Base-by-base conservation (phyloP, 2,113 vertebrate genomes). In the Larimichthys polyactis region DNA sequence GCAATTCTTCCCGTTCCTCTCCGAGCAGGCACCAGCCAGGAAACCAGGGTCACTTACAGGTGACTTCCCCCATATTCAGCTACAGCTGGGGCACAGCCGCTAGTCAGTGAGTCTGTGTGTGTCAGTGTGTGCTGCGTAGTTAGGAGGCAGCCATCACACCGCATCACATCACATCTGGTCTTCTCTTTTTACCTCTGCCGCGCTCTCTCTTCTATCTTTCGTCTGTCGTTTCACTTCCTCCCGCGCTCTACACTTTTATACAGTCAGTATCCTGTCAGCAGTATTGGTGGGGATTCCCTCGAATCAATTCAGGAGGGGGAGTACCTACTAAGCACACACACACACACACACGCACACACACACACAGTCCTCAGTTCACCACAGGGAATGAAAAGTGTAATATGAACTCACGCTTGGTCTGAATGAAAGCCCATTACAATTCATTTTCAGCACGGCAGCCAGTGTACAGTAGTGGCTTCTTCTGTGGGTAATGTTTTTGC, bases 281-380 rank as follows among this genome's bases (percentile, higher is more conserved):
- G 48, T 65, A 82, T 87, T 86, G 43, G 55, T 55, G 69, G 89
- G 90, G 91, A 93, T 92, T 93, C 82, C 89, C 86, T 90, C 76
- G 70, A 92, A 93, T 85, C 85, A 69, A 75, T 84, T 80, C 52
- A 64, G 84, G 86, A 81, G 4, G 81, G 86, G 84, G 86, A 85
- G 48, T 32, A 52, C 75, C 77, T 79, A 54, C 64, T 73, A 72
- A 86, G 32, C 62, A 48, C 62, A 59, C 83, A 71, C 67, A 75
- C 60, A 44, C 11, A 44, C 11, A 12, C 75, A 81, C 75, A 66
- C 65, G 70, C 49, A 62, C 54, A 81, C 49, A 71, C 11, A 71
- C 46, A 79, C 73, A 70, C 48, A 62, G 44, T 79, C 55, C 68
- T 24, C 62, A 46, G 7, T 63, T 90, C 24, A 72, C 71, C 19